Conservation (phyloP, 2,113 vertebrate species). For the Illadopsis cleaveri region DNA sequence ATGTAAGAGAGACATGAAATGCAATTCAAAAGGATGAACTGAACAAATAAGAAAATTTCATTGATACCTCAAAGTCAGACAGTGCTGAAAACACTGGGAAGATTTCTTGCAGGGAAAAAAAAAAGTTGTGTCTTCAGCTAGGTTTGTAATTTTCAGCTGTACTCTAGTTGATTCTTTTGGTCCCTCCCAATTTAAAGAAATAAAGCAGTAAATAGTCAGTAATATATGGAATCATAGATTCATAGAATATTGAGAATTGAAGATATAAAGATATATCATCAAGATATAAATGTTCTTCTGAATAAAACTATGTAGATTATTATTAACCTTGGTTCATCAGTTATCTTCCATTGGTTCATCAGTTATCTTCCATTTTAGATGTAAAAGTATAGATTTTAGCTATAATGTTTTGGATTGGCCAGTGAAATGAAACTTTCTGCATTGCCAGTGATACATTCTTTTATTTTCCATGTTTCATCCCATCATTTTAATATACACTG, state of each 20-base stretch:
- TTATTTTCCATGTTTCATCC: neutral
- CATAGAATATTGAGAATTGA: neutral
- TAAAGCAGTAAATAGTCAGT: neutral
- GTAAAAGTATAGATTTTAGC: neutral
- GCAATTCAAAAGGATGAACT: neutral
- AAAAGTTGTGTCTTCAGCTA: neutral
- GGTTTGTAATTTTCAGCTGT: neutral
- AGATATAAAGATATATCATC: neutral
- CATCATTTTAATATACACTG: neutral
- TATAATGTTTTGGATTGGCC: neutral
- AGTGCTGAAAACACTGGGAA: neutral
- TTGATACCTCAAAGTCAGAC: neutral
- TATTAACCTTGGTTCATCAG: neutral
- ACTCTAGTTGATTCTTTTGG: neutral
- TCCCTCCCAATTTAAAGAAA: neutral
- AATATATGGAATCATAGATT: neutral
- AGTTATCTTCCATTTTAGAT: neutral
- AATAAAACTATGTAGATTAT: neutral
- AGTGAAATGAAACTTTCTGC: neutral
- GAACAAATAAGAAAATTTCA: neutral
- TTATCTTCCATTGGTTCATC: neutral
- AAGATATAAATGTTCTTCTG: neutral
- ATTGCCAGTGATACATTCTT: neutral
- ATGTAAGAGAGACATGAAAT: neutral
- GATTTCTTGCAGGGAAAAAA: neutral